phyloP scores from a whole-genome alignment of 2,888 invertebrate genomes.

The Drosophila incognita region DNA sequence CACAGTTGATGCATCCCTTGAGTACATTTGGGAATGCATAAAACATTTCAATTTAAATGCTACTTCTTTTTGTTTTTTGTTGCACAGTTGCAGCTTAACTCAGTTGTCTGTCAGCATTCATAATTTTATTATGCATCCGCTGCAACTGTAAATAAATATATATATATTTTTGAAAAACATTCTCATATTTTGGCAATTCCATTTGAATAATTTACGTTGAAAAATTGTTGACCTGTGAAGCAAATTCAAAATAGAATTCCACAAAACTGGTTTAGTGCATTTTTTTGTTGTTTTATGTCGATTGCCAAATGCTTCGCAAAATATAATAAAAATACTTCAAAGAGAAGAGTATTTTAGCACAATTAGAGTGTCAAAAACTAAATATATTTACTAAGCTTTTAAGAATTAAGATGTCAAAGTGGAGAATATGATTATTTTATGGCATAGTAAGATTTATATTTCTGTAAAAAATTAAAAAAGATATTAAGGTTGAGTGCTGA shows the following conservation, averaged over 20 bases:
- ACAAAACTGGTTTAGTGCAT: neutral
- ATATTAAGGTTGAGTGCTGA: neutral
- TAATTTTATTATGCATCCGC: conserved; percentile 45
- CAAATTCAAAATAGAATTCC: conserved; percentile 21
- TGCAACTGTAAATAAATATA: conserved; percentile 60
- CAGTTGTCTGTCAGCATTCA: conserved; percentile 65
- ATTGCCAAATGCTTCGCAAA: neutral
- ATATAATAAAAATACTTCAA: neutral
- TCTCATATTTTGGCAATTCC: conserved; percentile 58
- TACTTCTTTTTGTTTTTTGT: neutral
- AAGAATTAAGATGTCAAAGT: neutral
- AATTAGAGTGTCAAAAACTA: neutral
- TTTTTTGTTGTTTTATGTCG: neutral
- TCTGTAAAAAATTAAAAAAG: neutral
- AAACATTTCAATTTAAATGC: conserved; percentile 56
- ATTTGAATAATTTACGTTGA: conserved; percentile 68
- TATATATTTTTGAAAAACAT: conserved; percentile 33
- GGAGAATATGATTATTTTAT: neutral
- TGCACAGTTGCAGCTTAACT: conserved; percentile 31
- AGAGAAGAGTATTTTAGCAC: neutral
- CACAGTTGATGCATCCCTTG: conserved; percentile 7
- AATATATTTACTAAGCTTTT: neutral
- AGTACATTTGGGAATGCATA: conserved; percentile 30
- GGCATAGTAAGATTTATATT: neutral
- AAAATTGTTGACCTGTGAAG: conserved; percentile 32